These are phyloP conservation scores for Hoplostethus mediterraneus DNA, from an alignment of 2,797 vertebrate genomes.

Conservation along the genomic window DNA sequence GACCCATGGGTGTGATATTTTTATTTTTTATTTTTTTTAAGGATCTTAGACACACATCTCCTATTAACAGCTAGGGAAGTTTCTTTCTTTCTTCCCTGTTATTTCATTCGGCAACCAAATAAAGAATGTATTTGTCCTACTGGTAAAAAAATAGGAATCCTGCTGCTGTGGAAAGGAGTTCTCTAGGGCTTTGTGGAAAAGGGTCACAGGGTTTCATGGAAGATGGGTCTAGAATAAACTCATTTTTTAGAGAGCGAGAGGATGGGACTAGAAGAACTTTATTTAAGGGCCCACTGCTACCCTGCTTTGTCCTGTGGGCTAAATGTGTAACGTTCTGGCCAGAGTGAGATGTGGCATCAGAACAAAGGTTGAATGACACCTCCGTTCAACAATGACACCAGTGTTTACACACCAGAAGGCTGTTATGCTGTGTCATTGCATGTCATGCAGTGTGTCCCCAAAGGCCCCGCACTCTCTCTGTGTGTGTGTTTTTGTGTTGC, in stretches of 20 bases:
- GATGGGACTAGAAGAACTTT: constrained; percentile 68
- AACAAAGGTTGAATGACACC: constrained; percentile 54
- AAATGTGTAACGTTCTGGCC: constrained; percentile 78
- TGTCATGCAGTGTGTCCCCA: constrained; percentile 24
- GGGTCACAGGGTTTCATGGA: constrained; percentile 36
- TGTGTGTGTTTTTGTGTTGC: constrained; percentile 9
- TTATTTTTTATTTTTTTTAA: no score
- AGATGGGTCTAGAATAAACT: constrained; percentile 45
- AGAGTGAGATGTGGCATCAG: constrained; percentile 31
- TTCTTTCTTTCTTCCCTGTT: no score
- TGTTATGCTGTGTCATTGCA: constrained; percentile 53
- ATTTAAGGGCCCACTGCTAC: constrained; percentile 3
- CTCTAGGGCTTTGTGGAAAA: constrained; percentile 35
- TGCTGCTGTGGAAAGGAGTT: constrained; percentile 16
- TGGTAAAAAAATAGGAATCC: constrained; percentile 1
- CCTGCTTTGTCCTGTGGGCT: constrained; percentile 57
- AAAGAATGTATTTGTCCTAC: neutral
- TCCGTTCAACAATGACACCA: constrained; percentile 51
- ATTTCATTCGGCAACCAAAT: constrained; percentile 1
- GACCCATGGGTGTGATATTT: no score
- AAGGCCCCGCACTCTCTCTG: constrained; percentile 15
- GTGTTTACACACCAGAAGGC: constrained; percentile 38
- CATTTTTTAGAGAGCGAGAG: constrained; percentile 27
- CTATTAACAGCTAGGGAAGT: no score
- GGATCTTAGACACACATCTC: no score